Evolutionary conservation across 2,113 vertebrate species (phyloP).

Genomic region (Solenodon paradoxus): DNA sequence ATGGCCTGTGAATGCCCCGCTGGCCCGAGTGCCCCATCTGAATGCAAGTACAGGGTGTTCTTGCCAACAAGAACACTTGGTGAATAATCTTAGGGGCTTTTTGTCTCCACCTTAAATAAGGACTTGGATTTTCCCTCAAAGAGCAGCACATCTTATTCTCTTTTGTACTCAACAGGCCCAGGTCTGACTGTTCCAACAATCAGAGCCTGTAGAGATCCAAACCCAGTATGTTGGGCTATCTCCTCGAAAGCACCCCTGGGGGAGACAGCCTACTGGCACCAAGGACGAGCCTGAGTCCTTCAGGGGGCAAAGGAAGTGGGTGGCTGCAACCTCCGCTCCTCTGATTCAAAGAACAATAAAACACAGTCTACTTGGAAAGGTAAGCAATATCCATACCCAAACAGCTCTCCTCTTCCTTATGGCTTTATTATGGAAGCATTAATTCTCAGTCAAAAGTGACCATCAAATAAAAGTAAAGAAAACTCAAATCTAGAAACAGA

Average conservation of each 20-base stretch:
- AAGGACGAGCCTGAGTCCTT: background rate
- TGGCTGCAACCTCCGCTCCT: background rate
- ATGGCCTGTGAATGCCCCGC: background rate
- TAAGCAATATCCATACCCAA: background rate
- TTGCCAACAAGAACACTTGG: background rate
- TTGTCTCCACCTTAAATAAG: background rate
- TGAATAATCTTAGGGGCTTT: background rate
- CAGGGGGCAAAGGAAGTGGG: background rate
- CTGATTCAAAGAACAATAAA: background rate
- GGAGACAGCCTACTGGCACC: background rate
- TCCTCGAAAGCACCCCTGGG: background rate
- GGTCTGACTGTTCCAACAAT: background rate
- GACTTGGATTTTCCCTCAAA: constrained; percentile 26
- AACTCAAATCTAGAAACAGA: background rate
- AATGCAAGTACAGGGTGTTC: constrained; percentile 46
- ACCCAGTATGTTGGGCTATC: background rate
- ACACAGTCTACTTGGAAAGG: background rate
- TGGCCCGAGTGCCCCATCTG: background rate
- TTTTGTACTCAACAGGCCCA: background rate
- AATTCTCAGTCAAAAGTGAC: background rate
- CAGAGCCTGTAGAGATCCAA: background rate
- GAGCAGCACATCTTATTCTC: background rate
- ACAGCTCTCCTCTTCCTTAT: background rate
- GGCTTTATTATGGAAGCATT: background rate
- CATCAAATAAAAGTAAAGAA: background rate